These are phyloP conservation scores for Rallus crepitans DNA, from an alignment of 2,797 vertebrate genomes.

Conservation along the genomic window DNA sequence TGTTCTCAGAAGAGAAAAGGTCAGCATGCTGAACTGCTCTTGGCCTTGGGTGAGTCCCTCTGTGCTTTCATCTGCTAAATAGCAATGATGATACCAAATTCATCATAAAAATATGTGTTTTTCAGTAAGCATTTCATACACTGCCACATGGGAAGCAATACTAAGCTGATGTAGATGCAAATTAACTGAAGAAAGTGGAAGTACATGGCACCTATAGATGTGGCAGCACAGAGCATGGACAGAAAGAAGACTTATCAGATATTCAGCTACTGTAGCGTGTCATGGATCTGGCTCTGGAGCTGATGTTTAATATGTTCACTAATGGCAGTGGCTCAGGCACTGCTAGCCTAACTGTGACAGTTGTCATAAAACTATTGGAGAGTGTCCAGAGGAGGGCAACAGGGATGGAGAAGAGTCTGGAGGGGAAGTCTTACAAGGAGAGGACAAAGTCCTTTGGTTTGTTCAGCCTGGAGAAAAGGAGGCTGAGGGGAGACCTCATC, in stretches of 20 bases:
- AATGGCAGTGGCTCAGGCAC: neutral
- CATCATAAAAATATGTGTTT: neutral
- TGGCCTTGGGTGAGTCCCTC: neutral
- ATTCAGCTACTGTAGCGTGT: neutral
- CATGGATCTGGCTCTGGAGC: neutral
- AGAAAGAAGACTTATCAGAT: neutral
- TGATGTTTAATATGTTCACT: neutral
- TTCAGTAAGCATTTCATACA: neutral
- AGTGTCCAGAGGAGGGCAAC: no score
- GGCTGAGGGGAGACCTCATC: no score
- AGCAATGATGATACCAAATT: neutral
- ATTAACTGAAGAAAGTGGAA: neutral
- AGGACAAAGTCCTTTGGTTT: no score
- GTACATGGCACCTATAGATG: neutral
- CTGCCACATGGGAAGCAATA: neutral
- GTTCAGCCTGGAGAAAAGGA: no score
- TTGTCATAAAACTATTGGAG: no score
- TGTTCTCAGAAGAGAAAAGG: neutral
- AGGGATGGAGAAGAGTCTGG: no score
- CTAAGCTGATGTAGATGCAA: neutral
- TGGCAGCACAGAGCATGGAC: neutral
- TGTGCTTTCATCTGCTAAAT: neutral
- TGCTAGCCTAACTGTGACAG: neutral
- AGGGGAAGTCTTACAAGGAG: no score
- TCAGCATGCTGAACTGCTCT: neutral